Evolutionary conservation across 2,113 vertebrate genomes (phyloP), one percentile per base, ranked within the genome.

Genomic region (Brachyhypopomus gauderio): DNA sequence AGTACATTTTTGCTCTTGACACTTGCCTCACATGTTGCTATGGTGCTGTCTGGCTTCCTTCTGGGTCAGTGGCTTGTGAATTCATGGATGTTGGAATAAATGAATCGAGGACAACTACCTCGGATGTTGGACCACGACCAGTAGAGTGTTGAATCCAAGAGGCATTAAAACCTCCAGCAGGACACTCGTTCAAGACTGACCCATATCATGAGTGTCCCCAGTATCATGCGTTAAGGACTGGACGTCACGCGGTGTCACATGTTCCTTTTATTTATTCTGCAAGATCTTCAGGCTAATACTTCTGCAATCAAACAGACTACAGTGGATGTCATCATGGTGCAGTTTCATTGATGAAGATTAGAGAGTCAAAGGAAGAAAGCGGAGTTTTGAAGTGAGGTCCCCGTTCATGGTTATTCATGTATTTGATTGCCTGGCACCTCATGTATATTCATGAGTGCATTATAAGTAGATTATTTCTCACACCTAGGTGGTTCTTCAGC

Each of bases 201-300:
- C 60, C 80, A 84, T 80, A 66, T 59, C 78, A 72, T 80, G 72
- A 81, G 60, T 66, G 27, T 36, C 38, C 72, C 27, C 56, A 74
- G 74, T 67, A 23, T 12, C 27, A 30, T 30, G 14, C 36, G 52
- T 81, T 66, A 60, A 48, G 36, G 76, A 14, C 60, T 77, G 74
- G 80, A 72, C 58, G 27, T 62, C 27, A 25, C 56, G 27, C 41
- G 62, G 17, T 48, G 63, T 14, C 23, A 72, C 34, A 72, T 60
- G 20, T 79, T 71, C 22, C n/a, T 67, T 34, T 77, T 45, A 76
- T 30, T 80, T 66, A 77, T 59, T 72, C 59, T n/a, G 34, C 23
- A 45, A n/a, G 36, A 48, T 22, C 60, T 72, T 79, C 67, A 45
- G 59, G 55, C 56, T 62, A 20, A 22, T 52, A 38, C 45, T 66